phyloP scores from a whole-genome alignment of 2,888 invertebrate species.

The Rhaphigaster nebulosa region DNA sequence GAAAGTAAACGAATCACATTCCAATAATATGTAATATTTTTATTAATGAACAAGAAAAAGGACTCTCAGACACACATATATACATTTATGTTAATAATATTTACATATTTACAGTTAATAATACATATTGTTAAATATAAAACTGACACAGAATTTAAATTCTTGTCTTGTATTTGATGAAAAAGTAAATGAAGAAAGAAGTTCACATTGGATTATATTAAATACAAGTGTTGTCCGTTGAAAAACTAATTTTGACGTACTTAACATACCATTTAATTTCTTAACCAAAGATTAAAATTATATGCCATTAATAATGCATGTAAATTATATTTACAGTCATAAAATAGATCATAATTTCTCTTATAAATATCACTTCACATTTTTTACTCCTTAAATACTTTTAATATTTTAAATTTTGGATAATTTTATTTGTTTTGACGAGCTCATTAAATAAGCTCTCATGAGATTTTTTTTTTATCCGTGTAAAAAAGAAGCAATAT shows the following conservation, averaged over 20 bases:
- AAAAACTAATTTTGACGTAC: not conserved
- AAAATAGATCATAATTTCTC: not conserved
- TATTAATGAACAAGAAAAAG: conserved; percentile 28
- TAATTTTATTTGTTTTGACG: not conserved
- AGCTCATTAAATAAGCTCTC: not conserved
- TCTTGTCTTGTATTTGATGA: not conserved
- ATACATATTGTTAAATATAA: not conserved
- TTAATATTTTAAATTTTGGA: not conserved
- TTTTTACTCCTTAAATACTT: not conserved
- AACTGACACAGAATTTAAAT: not conserved
- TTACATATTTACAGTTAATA: conserved; percentile 40
- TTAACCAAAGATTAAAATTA: not conserved
- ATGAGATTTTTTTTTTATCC: not conserved
- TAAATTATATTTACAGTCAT: conserved; percentile 24
- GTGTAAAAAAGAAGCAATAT: no score
- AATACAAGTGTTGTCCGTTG: not conserved
- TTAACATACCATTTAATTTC: not conserved
- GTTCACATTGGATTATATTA: not conserved
- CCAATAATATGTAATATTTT: conserved; percentile 9
- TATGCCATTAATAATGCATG: not conserved
- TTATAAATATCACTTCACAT: not conserved
- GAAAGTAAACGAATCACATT: not conserved
- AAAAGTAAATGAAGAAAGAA: not conserved
- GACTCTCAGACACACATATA: not conserved
- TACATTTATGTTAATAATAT: conserved; percentile 12